Conservation (phyloP, 2,888 invertebrate species). For the Strigamia transsilvanica region DNA sequence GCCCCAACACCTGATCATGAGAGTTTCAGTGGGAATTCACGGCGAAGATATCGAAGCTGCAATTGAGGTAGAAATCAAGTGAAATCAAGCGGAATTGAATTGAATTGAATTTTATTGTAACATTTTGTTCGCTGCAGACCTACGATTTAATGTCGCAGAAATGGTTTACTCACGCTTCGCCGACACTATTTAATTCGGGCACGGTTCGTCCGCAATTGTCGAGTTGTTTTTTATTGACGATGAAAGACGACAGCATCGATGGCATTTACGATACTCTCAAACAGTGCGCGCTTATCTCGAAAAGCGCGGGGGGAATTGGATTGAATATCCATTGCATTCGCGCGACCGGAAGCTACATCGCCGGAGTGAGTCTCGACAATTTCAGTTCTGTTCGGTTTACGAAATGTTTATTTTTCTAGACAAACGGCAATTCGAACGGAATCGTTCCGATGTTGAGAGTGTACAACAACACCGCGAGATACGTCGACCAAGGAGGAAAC, state of each 20-base stretch:
- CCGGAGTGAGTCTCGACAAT: constrained; percentile 69
- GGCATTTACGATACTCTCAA: constrained; percentile 92
- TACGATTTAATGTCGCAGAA: constrained; percentile 93
- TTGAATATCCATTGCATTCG: constrained; percentile 95
- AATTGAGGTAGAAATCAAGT: constrained; percentile 71
- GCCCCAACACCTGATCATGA: constrained; percentile 98
- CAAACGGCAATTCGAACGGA: constrained; percentile 94
- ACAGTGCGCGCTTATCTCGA: constrained; percentile 94
- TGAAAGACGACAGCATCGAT: constrained; percentile 93
- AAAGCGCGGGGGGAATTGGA: constrained; percentile 97
- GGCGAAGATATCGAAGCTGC: constrained; percentile 90
- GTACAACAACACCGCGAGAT: constrained; percentile 93
- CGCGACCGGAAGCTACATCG: constrained; percentile 88
- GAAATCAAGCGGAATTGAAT: neutral
- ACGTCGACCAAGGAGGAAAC: constrained; percentile 98
- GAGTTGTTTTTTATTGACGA: constrained; percentile 93
- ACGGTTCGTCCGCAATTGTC: constrained; percentile 91
- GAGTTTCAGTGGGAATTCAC: constrained; percentile 96
- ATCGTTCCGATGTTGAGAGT: constrained; percentile 95
- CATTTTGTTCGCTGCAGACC: constrained; percentile 67
- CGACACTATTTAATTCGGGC: constrained; percentile 95
- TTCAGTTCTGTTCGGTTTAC: neutral
- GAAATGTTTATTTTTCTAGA: constrained; percentile 64
- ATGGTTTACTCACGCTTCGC: constrained; percentile 98
- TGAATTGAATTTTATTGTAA: neutral